Evolutionary conservation across 2,888 invertebrate genomes (phyloP), one percentile per base, ranked within the genome.

Genomic region (Chloromyia formosa): DNA sequence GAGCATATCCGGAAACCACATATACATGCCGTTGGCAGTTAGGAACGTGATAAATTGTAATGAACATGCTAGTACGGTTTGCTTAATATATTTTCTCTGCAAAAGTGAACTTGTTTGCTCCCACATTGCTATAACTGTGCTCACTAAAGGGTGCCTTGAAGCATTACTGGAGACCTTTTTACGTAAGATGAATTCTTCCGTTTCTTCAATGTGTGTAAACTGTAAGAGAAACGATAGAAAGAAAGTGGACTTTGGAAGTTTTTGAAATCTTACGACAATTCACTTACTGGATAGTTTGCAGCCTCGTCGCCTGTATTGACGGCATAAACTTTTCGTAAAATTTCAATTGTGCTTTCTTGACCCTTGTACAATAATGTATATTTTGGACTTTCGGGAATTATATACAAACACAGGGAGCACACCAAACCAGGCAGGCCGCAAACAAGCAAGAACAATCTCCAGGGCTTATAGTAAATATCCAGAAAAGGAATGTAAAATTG

Each of bases 301-400:
- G 74, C 78, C 9, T 66, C 23, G 14, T 77, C 78, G 4, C 82
- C 80, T 0, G 81, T 82, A 74, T 83, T 83, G 14, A 79, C 74
- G 1, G 78, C 77, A 72, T 79, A 83, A 9, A 84, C 81, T 14
- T 75, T 79, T 62, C 80, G 78, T 14, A 84, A 76, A 42, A 83
- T 81, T 9, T 80, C 76, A 10, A 83, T 75, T 12, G 82, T 78
- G 71, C 81, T 78, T 5, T 81, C 80, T 1, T 81, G 78, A 18
- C 81, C 77, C 0, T 82, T 83, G 42, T 81, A 79, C 1, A 81
- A 76, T 1, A 84, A 76, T 0, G 81, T 75, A 75, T 82, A 85
- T 77, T 84, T 84, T 0, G 85, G 84, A 75, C 83, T 84, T 74
- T 85, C 85, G 7, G 84, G 84, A 23, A 84, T 79, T 53, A 79